phyloP scores from a whole-genome alignment of 2,888 invertebrate species.

The Xiphydria camelus region DNA sequence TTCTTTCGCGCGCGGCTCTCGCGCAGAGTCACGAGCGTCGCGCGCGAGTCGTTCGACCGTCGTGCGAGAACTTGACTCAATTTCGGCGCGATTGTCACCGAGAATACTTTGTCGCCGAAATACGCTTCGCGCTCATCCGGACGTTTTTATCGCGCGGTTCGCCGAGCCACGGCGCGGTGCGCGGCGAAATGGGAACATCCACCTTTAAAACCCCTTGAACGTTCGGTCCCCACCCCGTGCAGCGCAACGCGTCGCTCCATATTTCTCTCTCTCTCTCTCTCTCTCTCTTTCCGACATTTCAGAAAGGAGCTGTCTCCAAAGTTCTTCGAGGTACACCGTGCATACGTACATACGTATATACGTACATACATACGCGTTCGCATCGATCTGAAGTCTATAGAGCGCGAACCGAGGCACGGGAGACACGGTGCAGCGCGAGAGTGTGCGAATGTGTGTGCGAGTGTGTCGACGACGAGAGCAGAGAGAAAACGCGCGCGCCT shows the following conservation, averaged over 20 bases:
- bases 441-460: background rate
- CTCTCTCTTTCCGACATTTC: constrained; percentile 23
- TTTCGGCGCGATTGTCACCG: too few species aligned
- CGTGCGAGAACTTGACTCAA: too few species aligned
- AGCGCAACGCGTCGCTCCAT: constrained; percentile 1
- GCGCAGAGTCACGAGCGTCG: constrained; percentile 3
- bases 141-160: too few species aligned
- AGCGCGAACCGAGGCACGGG: constrained; percentile 11
- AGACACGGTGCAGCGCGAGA: constrained; percentile 4
- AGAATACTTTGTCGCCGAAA: too few species aligned
- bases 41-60: background rate
- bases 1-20: constrained; percentile 8
- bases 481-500: constrained; percentile 2
- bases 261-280: constrained; percentile 9
- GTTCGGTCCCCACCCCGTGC: too few species aligned
- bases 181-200: too few species aligned
- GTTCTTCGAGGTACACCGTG: constrained; percentile 8
- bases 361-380: constrained; percentile 5
- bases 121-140: too few species aligned
- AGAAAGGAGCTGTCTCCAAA: constrained; percentile 18
- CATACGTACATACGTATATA: background rate
- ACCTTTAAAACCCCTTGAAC: too few species aligned
- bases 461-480: background rate
- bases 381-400: constrained; percentile 20
- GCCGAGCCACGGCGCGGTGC: too few species aligned